Conservation (phyloP, 2,888 invertebrate species). For the Rotaria socialis region DNA sequence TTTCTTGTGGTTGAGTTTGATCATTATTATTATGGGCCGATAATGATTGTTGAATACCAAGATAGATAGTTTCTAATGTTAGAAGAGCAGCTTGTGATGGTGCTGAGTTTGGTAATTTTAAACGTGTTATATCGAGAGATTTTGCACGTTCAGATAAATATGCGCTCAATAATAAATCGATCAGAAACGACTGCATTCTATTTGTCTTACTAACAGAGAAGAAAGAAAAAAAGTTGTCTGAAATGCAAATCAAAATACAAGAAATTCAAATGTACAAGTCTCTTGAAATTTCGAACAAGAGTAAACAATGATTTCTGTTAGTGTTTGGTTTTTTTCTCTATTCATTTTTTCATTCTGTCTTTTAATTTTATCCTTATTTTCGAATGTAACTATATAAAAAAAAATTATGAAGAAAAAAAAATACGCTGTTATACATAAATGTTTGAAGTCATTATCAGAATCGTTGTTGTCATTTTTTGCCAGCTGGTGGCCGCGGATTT, state of each 20-base stretch:
- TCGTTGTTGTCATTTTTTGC: not conserved
- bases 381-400: no score
- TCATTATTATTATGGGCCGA: no score
- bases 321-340: no score
- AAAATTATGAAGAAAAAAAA: no score
- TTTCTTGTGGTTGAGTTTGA: not conserved
- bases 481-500: not conserved
- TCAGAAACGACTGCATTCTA: not conserved
- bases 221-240: not conserved
- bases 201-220: not conserved
- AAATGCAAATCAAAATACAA: not conserved
- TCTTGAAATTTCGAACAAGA: no score
- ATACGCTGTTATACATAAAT: no score
- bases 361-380: no score
- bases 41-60: not conserved
- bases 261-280: no score
- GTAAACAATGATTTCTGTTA: no score
- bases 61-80: conserved; percentile 14
- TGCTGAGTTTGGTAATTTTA: not conserved
- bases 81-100: not conserved
- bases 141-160: conserved; percentile 26
- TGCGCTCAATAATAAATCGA: not conserved
- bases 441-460: no score
- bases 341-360: no score
- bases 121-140: not conserved